A percentile compares a stretch with the other conserved stretches of the same genome.
These are phyloP conservation scores for Chymomyza amoena DNA, from an alignment of 2,888 invertebrate species.

Conservation along the genomic window DNA sequence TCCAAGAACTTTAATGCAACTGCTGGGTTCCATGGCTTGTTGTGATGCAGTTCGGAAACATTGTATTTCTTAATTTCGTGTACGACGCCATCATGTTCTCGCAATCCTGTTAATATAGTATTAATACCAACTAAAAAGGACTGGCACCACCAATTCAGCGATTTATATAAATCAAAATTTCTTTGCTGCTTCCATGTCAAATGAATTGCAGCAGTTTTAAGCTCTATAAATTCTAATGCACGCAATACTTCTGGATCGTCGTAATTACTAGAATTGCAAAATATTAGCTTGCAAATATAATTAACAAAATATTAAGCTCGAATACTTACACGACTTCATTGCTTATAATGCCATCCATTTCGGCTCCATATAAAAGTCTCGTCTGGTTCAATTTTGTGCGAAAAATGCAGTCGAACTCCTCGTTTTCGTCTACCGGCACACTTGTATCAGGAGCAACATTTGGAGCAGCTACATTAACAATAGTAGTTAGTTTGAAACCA, in stretches of 20 bases:
- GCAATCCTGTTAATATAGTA: slow-evolving; percentile 38
- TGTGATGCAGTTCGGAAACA: slow-evolving; percentile 22
- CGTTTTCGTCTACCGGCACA: slow-evolving; percentile 42
- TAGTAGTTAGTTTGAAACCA: not conserved
- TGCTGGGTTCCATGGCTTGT: slow-evolving; percentile 48
- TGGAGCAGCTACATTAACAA: slow-evolving; percentile 18
- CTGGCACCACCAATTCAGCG: slow-evolving; percentile 56
- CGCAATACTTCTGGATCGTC: slow-evolving; percentile 24
- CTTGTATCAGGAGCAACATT: slow-evolving; percentile 33
- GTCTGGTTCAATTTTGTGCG: slow-evolving; percentile 26
- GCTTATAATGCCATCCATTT: slow-evolving; percentile 54
- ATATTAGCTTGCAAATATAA: too few species aligned
- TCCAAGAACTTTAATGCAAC: slow-evolving; percentile 41
- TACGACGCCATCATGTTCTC: slow-evolving; percentile 33
- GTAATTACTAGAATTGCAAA: slow-evolving; percentile 30
- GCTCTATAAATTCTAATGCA: slow-evolving; percentile 43
- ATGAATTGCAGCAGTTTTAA: slow-evolving; percentile 33
- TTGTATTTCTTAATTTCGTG: slow-evolving; percentile 25
- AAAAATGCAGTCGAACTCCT: slow-evolving; percentile 44
- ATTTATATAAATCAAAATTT: slow-evolving; percentile 37
- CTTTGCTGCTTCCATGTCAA: slow-evolving; percentile 16
- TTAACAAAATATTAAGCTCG: not conserved
- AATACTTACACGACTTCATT: slow-evolving; percentile 27
- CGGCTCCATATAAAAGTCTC: slow-evolving; percentile 46
- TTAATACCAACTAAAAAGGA: slow-evolving; percentile 51